Evolutionary conservation across 1,140 invertebrate genomes (phyloP).

Genomic region (Platyscapa corneri): DNA sequence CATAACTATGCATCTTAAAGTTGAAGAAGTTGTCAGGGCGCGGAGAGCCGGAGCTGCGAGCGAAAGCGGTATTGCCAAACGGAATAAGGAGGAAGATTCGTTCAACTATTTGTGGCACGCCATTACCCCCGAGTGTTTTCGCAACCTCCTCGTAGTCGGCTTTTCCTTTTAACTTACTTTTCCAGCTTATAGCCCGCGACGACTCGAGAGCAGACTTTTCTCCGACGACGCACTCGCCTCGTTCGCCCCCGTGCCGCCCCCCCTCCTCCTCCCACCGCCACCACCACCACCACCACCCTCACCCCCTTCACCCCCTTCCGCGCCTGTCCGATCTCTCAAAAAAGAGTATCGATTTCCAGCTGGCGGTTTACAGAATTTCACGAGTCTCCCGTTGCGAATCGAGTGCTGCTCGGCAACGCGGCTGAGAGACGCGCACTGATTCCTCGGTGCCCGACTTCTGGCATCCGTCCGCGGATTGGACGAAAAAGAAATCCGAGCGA

Average conservation of each 20-base stretch:
- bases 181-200: neutral
- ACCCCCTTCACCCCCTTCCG: neutral
- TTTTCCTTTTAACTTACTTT: constrained; percentile 35
- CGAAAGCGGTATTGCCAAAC: neutral
- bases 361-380: neutral
- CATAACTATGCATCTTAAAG: constrained; percentile 63
- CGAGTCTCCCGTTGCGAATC: neutral
- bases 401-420: too few relatives aligned
- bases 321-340: neutral
- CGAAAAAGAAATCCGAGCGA: neutral
- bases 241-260: neutral
- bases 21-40: constrained; percentile 44
- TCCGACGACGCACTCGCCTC: neutral
- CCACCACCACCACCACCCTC: neutral
- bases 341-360: neutral
- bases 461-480: neutral
- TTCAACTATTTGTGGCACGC: constrained; percentile 64
- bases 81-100: constrained; percentile 46
- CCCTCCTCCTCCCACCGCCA: neutral
- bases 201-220: neutral
- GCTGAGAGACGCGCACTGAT: too few relatives aligned
- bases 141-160: constrained; percentile 48
- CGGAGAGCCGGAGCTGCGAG: neutral
- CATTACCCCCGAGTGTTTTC: constrained; percentile 63
- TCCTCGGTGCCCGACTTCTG: neutral